Evolutionary conservation across 2,113 vertebrate genomes (phyloP), one percentile per base, ranked within the genome.

Genomic region (Pedionomus torquatus): DNA sequence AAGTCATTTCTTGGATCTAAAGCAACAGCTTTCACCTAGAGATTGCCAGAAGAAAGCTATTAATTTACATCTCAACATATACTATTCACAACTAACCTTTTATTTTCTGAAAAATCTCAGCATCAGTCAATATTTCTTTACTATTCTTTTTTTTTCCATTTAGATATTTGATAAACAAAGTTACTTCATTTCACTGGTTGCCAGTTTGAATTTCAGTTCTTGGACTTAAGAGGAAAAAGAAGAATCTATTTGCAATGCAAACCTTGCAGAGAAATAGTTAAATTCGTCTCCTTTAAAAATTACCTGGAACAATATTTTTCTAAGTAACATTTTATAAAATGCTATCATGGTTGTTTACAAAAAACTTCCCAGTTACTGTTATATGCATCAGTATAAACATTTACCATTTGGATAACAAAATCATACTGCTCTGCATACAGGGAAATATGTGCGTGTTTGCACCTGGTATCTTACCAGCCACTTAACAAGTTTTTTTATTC

Each of bases 21-120:
- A 76, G 99, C 97, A 60, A 99, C 98, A 92, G 98, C 98, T 98
- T 99, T 99, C 81, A 99, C 99, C 99, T 99, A 83, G 44, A 82
- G 49, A 90, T 75, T 68, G 82, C 30, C 71, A 96, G 93, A 92
- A 95, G 37, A 46, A 94, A 94, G 17, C 44, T 51, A 90, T 23
- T 63, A 83, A 70, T 89, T 86, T 91, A 35, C 13, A 54, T 66
- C 26, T 79, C 61, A 77, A 60, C 46, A 91, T 24, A 48, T 0
- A 43, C 8, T 35, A 31, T 74, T 86, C n/a, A n/a, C 31, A 91
- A 69, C 5, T 46, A 66, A 74, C 7, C 11, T 83, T 85, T 83
- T 65, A 31, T 71, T 80, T 80, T 72, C 41, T 60, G 15, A 90
- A 90, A 75, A 63, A 49, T 44, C 23, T 65, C 60, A 66, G 25